A percentile compares a stretch with the other conserved stretches of the same genome.
Conservation (phyloP, 2,888 invertebrate genomes). For the Drosophila dives region DNA sequence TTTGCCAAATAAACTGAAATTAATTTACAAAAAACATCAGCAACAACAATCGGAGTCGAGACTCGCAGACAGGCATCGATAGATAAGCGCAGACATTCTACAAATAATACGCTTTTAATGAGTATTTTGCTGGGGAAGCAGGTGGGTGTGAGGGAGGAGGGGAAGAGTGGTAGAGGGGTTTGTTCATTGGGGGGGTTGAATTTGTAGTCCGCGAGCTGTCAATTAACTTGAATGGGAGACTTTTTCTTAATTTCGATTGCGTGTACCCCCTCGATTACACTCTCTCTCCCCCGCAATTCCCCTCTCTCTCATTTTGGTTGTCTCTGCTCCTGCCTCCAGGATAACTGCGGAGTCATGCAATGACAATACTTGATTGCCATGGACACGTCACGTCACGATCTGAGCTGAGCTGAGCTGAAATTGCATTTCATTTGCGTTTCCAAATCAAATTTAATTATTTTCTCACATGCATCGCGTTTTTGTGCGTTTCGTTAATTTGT, state of each 20-base stretch:
- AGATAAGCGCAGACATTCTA: constrained; percentile 53
- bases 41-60: constrained; percentile 14
- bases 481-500: constrained; percentile 56
- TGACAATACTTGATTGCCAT: constrained; percentile 81
- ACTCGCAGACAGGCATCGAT: constrained; percentile 18
- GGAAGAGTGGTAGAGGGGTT: not conserved
- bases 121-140: constrained; percentile 40
- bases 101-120: constrained; percentile 77
- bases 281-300: not conserved
- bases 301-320: not conserved
- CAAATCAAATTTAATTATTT: constrained; percentile 82
- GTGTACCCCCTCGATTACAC: constrained; percentile 29
- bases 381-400: constrained; percentile 68
- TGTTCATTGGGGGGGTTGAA: constrained; percentile 14
- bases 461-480: constrained; percentile 76
- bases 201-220: constrained; percentile 65
- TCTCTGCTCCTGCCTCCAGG: not conserved
- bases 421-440: constrained; percentile 39
- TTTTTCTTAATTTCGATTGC: constrained; percentile 77
- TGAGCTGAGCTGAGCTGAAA: constrained; percentile 12
- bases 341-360: constrained; percentile 76
- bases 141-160: not conserved
- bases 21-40: constrained; percentile 73
- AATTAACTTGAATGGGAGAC: constrained; percentile 83
- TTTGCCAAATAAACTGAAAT: constrained; percentile 74